phyloP scores from a whole-genome alignment of 2,797 vertebrate species.

The Leuciscus waleckii region DNA sequence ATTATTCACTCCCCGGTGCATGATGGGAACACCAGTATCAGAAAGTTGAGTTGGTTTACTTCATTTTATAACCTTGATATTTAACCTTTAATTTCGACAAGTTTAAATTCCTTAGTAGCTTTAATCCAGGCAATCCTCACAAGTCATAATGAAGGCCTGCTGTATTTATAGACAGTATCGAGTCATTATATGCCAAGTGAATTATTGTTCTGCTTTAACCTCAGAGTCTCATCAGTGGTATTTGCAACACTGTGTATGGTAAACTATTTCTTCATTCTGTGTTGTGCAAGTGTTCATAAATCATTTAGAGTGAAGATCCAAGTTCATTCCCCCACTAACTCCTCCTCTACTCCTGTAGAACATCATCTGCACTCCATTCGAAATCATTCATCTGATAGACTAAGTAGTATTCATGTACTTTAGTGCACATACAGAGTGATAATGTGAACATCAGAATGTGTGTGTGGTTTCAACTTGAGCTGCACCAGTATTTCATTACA shows the following conservation, averaged over 20 bases:
- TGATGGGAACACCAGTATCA: too few relatives aligned
- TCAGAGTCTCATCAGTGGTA: not conserved
- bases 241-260: conserved; percentile 1
- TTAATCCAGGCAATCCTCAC: not conserved
- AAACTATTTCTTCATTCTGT: not conserved
- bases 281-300: conserved; percentile 28
- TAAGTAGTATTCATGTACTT: not conserved
- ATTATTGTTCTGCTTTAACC: conserved; percentile 17
- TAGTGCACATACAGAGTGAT: too few relatives aligned
- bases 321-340: not conserved
- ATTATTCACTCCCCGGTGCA: too few relatives aligned
- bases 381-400: not conserved
- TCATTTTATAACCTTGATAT: too few relatives aligned
- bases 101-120: too few relatives aligned
- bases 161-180: not conserved
- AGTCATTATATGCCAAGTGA: not conserved
- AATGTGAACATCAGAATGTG: not conserved
- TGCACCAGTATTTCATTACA: not conserved
- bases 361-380: not conserved
- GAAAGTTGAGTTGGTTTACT: too few relatives aligned
- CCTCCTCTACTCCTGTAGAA: not conserved
- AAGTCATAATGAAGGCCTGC: not conserved
- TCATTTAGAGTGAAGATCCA: not conserved
- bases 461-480: not conserved
- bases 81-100: too few relatives aligned